Conservation (phyloP, 2,113 vertebrate species). For the Tonatia bakeri region DNA sequence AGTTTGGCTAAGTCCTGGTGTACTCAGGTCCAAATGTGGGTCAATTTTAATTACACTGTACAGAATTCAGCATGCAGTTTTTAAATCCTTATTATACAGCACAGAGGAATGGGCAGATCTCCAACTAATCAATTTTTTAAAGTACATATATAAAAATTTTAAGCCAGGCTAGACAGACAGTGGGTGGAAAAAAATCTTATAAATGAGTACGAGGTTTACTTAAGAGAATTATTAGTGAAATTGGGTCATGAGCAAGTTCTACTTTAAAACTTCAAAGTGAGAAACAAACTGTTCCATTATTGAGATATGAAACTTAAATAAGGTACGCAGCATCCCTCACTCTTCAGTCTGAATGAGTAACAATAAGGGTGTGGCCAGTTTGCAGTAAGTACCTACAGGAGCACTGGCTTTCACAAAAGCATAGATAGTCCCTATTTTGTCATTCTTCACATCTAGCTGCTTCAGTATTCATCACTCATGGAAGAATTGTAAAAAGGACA, state of each 20-base stretch:
- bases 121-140: slow-evolving; percentile 90
- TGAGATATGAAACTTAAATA: slow-evolving; percentile 70
- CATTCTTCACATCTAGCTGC: background rate
- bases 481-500: slow-evolving; percentile 28
- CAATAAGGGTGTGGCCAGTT: background rate
- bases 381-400: background rate
- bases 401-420: background rate
- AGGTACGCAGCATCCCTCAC: slow-evolving; percentile 58
- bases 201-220: slow-evolving; percentile 83
- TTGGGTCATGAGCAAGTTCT: slow-evolving; percentile 83
- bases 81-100: slow-evolving; percentile 86
- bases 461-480: slow-evolving; percentile 66
- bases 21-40: slow-evolving; percentile 87
- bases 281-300: slow-evolving; percentile 62
- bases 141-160: slow-evolving; percentile 89
- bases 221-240: slow-evolving; percentile 85
- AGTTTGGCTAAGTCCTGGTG: slow-evolving; percentile 86
- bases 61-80: slow-evolving; percentile 85
- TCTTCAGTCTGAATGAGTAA: slow-evolving; percentile 43
- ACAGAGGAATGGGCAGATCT: slow-evolving; percentile 83
- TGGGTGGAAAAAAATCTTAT: slow-evolving; percentile 76
- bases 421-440: slow-evolving; percentile 25
- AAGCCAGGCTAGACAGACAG: slow-evolving; percentile 85
- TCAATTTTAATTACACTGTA: slow-evolving; percentile 88
- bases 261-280: slow-evolving; percentile 80